Conservation (phyloP, 35 echinoderm and acorn worm genomes). For the Nesometra sesokonis region DNA sequence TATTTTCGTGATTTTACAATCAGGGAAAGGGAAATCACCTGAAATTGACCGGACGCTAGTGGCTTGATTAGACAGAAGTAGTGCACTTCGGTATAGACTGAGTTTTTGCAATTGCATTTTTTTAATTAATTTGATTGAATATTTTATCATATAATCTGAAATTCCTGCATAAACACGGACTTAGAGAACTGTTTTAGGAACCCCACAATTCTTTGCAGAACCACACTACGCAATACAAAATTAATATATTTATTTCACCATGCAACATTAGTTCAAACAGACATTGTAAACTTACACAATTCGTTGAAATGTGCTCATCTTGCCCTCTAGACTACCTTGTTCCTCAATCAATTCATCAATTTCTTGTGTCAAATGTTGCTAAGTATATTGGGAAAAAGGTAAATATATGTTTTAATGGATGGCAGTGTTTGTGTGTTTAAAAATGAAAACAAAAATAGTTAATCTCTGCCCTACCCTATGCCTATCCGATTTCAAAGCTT, state of each 20-base stretch:
- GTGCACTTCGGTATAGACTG: background rate
- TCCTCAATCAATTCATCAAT: slow-evolving; percentile 75
- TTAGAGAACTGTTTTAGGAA: background rate
- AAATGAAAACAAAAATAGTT: background rate
- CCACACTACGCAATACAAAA: background rate
- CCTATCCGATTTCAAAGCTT: no score
- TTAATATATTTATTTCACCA: no score
- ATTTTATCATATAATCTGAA: no score
- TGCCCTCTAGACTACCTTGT: slow-evolving; percentile 66
- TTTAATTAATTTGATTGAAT: no score
- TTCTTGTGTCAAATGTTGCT: slow-evolving; percentile 77
- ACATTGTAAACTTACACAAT: slow-evolving; percentile 54
- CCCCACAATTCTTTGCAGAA: background rate
- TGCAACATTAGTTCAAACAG: background rate
- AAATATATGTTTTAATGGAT: background rate
- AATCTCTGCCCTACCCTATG: no score
- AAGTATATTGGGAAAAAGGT: slow-evolving; percentile 3
- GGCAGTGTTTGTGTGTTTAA: background rate
- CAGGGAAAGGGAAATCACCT: no score
- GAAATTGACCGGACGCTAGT: no score
- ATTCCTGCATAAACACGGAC: background rate
- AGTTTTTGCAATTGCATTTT: no score
- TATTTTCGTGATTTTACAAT: no score
- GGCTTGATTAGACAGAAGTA: no score
- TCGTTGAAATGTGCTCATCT: slow-evolving; percentile 76